phyloP scores from a whole-genome alignment of 2,113 vertebrate species.

The Rhea americana region DNA sequence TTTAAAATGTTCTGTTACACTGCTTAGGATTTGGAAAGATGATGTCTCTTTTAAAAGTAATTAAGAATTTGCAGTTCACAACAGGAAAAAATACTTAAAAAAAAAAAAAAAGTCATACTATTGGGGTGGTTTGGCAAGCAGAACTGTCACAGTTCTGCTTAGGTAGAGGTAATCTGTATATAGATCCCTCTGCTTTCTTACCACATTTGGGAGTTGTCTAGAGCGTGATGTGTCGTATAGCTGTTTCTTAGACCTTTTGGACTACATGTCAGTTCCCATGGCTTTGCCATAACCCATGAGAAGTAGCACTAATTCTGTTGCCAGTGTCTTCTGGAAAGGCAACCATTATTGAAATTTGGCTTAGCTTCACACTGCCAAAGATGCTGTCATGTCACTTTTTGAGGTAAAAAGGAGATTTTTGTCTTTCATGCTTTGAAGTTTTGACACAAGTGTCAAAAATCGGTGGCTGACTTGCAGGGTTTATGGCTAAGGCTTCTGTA shows the following conservation, averaged over 20 bases:
- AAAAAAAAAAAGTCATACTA: background rate
- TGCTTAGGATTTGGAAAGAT: background rate
- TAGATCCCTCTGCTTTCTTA: background rate
- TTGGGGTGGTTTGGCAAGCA: background rate
- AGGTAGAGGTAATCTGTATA: too few relatives aligned
- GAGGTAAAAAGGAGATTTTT: background rate
- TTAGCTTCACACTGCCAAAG: background rate
- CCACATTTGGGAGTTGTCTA: background rate
- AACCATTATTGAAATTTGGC: background rate
- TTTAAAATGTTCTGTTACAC: background rate
- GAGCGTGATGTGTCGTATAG: background rate
- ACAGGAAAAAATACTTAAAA: background rate
- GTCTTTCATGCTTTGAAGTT: background rate
- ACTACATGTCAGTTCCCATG: background rate
- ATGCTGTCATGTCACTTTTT: background rate
- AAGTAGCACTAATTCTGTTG: background rate
- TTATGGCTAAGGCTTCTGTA: background rate
- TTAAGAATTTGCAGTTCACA: background rate
- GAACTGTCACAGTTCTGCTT: background rate
- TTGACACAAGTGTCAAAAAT: background rate
- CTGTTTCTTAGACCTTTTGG: accelerated
- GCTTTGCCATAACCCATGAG: background rate
- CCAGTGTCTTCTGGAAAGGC: background rate
- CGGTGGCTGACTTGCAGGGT: background rate
- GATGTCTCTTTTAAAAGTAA: background rate